Percentiles rank a stretch among this genome's conserved stretches.
These are phyloP conservation scores for Dipodomys merriami DNA, from an alignment of 2,113 vertebrate species.

Conservation along the genomic window DNA sequence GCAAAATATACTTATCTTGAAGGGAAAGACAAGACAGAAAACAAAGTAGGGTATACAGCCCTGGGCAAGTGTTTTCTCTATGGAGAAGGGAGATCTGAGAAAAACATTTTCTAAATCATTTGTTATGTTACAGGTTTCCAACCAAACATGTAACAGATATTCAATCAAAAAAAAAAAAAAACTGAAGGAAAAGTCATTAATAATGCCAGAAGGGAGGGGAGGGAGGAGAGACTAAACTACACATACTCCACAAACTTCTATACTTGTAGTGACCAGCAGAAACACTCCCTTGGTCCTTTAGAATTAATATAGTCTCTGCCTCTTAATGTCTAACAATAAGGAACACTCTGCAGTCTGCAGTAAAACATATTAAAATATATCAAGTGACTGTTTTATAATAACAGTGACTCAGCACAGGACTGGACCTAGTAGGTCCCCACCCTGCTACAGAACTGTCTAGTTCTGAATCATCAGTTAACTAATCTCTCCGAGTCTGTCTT, in stretches of 20 bases:
- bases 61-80: neutral
- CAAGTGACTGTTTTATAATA: neutral
- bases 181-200: neutral
- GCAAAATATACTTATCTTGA: neutral
- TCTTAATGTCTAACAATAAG: neutral
- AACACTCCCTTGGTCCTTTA: neutral
- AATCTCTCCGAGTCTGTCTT: neutral
- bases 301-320: neutral
- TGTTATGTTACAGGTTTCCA: neutral
- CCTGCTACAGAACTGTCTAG: neutral
- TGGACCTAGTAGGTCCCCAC: neutral
- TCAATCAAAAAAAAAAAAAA: neutral
- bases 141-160: neutral
- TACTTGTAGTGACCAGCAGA: neutral
- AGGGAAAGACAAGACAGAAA: constrained; percentile 26
- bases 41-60: neutral
- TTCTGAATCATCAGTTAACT: neutral
- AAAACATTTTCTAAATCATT: constrained; percentile 58
- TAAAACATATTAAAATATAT: neutral
- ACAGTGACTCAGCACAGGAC: neutral
- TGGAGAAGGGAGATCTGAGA: neutral
- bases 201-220: neutral
- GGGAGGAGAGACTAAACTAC: no score
- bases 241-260: neutral
- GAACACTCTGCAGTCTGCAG: neutral